Base-by-base conservation (phyloP, 2,888 invertebrate species). In the Nowickia ferox region DNA sequence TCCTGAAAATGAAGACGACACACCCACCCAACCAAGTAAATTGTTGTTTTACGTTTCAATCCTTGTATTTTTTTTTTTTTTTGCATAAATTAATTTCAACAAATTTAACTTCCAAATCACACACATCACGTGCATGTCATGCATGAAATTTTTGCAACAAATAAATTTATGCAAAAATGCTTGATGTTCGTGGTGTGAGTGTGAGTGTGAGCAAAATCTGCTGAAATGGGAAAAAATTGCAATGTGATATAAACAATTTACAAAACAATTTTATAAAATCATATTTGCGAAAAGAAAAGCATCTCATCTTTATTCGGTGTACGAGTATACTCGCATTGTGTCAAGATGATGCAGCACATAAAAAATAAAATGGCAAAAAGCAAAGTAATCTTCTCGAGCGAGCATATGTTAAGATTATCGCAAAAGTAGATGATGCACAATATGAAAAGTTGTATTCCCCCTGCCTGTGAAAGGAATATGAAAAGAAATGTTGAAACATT, bases 171-270 rank as follows among this genome's bases (percentile, higher is more conserved):
- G 77, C 71, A 84, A 66, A 72, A 78, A 78, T 57, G n/a, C 69
- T 65, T 75, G 11, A 46, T 57, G 44, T 22, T 46, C 42, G 1
- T 42, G 51, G 65, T 53, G 68, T 69, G 42, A 48, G 71, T 8
- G 13, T 6, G 44, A 59, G 48, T 1, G 40, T 15, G 55, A 42
- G 30, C 22, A 30, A n/a, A n/a, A 15, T 15, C 55, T 61, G 71
- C 63, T 38, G 17, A 42, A 46, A 61, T 51, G 10, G 9, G 13
- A 17, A 74, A 63, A 71, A 83, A 75, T 61, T 76, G 61, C 84
- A 74, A 69, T 87, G 87, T 88, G 88, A 84, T 87, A 87, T 87
- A 87, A 88, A 87, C 87, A 88, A 88, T 88, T 88, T 87, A 80
- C 85, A 78, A 87, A 88, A 88, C 88, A 87, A 88, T 88, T 88